Evolutionary conservation across 2,113 vertebrate species (phyloP).

Genomic region (Etia nguti): DNA sequence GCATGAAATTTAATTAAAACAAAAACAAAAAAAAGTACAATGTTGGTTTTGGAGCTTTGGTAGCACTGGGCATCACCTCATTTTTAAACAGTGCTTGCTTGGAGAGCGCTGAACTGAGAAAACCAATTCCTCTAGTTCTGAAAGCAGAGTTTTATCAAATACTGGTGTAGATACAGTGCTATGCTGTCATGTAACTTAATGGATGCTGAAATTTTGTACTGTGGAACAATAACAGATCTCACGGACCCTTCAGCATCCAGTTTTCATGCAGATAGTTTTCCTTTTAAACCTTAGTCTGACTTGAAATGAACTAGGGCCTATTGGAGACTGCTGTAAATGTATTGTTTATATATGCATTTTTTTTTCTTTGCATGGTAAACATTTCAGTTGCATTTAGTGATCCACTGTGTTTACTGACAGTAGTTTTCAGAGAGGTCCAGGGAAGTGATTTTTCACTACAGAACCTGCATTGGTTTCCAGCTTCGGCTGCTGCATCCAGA

Average conservation of each 20-base stretch:
- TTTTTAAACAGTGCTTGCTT: neutral
- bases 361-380: neutral
- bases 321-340: neutral
- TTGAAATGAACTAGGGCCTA: neutral
- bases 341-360: neutral
- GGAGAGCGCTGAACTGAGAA: neutral
- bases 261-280: neutral
- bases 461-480: neutral
- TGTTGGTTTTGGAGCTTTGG: neutral
- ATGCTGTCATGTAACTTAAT: neutral
- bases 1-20: fast-evolving
- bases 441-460: neutral
- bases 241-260: neutral
- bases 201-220: neutral
- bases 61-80: neutral
- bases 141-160: neutral
- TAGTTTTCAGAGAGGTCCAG: neutral
- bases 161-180: neutral
- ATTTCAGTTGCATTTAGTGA: neutral
- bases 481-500: neutral
- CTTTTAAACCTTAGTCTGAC: neutral
- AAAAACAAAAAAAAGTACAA: neutral
- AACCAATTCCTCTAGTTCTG: neutral
- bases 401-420: neutral
- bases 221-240: neutral